Conservation (phyloP, 2,797 vertebrate genomes). For the Threskiornis aethiopicus region DNA sequence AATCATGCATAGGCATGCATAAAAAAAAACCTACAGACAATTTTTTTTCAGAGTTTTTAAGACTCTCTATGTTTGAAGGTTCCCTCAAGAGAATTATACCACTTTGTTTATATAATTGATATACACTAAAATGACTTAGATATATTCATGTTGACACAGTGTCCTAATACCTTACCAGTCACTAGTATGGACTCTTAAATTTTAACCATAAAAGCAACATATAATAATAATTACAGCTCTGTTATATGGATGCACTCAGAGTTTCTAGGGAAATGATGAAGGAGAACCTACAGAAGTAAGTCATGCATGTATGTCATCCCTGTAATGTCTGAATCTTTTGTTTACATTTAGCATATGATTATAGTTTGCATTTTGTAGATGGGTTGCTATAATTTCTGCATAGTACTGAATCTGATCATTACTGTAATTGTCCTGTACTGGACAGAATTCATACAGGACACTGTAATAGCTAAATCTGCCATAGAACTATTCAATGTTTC, state of each 20-base stretch:
- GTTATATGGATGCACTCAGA: accelerated
- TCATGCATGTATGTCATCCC: background rate
- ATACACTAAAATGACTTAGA: background rate
- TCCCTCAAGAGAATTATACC: background rate
- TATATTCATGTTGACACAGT: background rate
- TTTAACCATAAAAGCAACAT: background rate
- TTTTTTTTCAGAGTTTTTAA: background rate
- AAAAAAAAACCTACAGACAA: accelerated
- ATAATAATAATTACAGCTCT: background rate
- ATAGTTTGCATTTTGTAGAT: background rate
- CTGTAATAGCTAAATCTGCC: background rate
- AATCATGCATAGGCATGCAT: accelerated
- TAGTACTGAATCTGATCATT: background rate
- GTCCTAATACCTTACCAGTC: background rate
- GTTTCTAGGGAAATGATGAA: background rate
- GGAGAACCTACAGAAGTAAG: background rate
- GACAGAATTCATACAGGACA: background rate
- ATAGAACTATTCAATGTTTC: background rate
- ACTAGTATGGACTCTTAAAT: background rate
- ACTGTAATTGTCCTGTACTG: background rate
- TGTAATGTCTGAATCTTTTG: background rate
- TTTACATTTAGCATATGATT: background rate
- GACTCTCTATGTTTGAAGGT: background rate
- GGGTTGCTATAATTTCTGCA: background rate
- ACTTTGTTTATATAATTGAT: background rate